Base-by-base conservation (phyloP, 2,113 vertebrate species). In the Notechis scutatus region DNA sequence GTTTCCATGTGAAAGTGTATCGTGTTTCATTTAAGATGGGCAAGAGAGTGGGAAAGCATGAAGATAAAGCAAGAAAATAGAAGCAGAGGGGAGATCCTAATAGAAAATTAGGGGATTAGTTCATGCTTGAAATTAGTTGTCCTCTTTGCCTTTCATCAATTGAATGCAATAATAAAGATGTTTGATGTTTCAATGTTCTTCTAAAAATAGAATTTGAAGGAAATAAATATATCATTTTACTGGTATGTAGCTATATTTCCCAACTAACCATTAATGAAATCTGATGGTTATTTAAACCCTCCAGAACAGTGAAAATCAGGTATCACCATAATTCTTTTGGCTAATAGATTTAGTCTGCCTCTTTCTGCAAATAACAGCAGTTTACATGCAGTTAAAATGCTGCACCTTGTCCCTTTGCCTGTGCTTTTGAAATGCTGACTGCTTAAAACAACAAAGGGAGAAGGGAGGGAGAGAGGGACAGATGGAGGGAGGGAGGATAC, bases 1-100 rank as follows among this genome's bases (percentile, higher is more conserved):
- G 95, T 96, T 87, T 97, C 95, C 61, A n/a, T 93, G 57, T 93
- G 57, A 94, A 97, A 97, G 74, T 57, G 47, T 55, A 85, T 94
- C 57, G 90, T 95, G 96, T 92, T 94, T 94, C 90, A 85, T 95
- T 96, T 21, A 81, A 92, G 96, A 93, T 85, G 81, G 88, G 93
- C 24, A 93, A 92, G 92, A 69, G 56, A 69, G 56, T 94, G 91
- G 12, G 56, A 74, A 88, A 96, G 94, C 95, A 95, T 57, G 52
- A 93, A 96, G 94, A 93, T 91, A 94, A 8, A 6, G 1, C 87
- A 94, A 94, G 94, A 54, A 26, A 20, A 94, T 69, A 94, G 24
- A 52, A n/a, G 11, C 21, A 52, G 23, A 0, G 0, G 5, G 50
- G 85, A 5, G 6, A 90, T 4, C 50, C n/a, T 91, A 90, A 56